These are phyloP conservation scores for Spea bombifrons DNA, from an alignment of 2,113 vertebrate species.

Conservation along the genomic window DNA sequence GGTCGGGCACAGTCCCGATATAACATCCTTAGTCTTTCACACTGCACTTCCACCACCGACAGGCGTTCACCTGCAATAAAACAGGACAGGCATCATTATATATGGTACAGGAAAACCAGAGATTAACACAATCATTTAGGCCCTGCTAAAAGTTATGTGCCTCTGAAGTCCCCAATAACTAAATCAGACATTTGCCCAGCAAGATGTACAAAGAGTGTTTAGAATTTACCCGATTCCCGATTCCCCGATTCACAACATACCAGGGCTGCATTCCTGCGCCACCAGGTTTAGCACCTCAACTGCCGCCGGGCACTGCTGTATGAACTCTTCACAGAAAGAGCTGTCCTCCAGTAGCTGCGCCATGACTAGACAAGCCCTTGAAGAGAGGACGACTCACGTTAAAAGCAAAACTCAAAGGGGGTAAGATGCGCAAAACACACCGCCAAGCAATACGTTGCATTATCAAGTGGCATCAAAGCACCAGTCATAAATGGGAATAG, in stretches of 20 bases:
- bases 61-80: constrained; percentile 81
- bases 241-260: constrained; percentile 65
- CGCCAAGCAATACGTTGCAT: too few relatives aligned
- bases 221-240: too few relatives aligned
- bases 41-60: constrained; percentile 89
- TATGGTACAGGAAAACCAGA: too few relatives aligned
- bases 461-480: too few relatives aligned
- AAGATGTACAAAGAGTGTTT: too few relatives aligned
- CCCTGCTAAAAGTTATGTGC: too few relatives aligned
- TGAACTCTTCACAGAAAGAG: constrained; percentile 98
- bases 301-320: constrained; percentile 96
- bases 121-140: too few relatives aligned
- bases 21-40: constrained; percentile 90
- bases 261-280: constrained; percentile 95
- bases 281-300: constrained; percentile 96
- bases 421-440: too few relatives aligned
- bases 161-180: too few relatives aligned
- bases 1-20: constrained; percentile 95
- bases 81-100: constrained; percentile 3
- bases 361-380: constrained; percentile 96
- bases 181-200: too few relatives aligned
- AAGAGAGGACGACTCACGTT: constrained; percentile 49
- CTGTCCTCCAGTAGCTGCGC: constrained; percentile 97
- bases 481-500: too few relatives aligned
- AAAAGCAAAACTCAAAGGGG: too few relatives aligned